phyloP scores from a whole-genome alignment of 35 echinoderm and acorn worm genomes.

The Acanthaster planci region DNA sequence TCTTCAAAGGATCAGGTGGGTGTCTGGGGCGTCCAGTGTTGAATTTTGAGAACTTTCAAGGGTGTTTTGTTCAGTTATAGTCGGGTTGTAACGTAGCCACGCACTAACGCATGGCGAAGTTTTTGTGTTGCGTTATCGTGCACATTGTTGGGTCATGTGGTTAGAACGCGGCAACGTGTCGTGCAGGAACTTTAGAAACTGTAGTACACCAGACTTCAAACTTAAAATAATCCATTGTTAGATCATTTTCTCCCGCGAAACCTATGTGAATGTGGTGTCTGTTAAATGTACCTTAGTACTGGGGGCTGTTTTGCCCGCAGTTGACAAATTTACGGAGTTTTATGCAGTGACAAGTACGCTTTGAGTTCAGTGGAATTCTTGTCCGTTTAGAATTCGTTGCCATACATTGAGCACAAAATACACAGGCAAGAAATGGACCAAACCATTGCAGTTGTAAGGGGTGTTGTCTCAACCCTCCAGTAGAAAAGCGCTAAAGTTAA shows the following conservation, averaged over 20 bases:
- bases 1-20: not conserved
- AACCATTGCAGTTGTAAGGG: not conserved
- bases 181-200: not conserved
- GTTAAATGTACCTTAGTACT: not conserved
- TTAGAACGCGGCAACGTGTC: not conserved
- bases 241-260: not conserved
- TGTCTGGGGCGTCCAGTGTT: not conserved
- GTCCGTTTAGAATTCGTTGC: not conserved
- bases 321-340: not conserved
- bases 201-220: not conserved
- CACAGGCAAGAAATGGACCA: not conserved
- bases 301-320: not conserved
- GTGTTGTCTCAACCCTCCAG: not conserved
- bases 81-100: not conserved
- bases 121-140: not conserved
- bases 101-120: constrained; percentile 1
- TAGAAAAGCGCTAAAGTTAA: no score
- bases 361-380: not conserved
- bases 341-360: not conserved
- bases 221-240: not conserved
- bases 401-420: not conserved
- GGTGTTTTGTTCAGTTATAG: not conserved
- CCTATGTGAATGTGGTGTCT: not conserved
- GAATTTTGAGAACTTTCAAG: not conserved
- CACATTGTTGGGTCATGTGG: constrained; percentile 9